Evolutionary conservation across 2,888 invertebrate genomes (phyloP).

Genomic region (Sylvicola cinctus): DNA sequence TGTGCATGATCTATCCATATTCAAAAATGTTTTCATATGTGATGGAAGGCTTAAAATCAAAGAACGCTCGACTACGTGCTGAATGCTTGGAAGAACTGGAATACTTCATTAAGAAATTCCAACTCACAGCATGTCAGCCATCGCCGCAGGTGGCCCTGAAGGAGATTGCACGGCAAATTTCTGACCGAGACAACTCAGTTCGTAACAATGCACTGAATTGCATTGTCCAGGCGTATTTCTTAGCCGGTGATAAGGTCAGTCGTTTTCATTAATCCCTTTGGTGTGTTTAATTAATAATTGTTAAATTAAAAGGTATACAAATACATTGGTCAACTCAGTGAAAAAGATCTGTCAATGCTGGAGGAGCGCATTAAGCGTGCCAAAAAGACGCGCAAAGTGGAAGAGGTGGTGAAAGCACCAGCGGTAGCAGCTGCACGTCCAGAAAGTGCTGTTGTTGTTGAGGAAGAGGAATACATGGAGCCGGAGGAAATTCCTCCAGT

Average conservation of each 20-base stretch:
- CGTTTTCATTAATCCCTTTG: too few relatives aligned
- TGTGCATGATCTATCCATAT: conserved; percentile 70
- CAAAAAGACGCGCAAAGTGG: conserved; percentile 37
- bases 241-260: conserved; percentile 67
- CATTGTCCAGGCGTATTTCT: conserved; percentile 71
- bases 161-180: conserved; percentile 85
- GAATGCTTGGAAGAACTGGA: conserved; percentile 90
- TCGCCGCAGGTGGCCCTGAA: conserved; percentile 52
- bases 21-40: conserved; percentile 75
- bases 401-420: conserved; percentile 24
- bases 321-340: conserved; percentile 77
- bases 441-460: conserved; percentile 22
- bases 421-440: conserved; percentile 18
- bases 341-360: conserved; percentile 83
- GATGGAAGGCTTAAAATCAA: conserved; percentile 90
- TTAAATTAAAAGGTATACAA: conserved; percentile 51
- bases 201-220: conserved; percentile 91
- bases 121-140: conserved; percentile 65
- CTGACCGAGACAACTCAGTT: conserved; percentile 89
- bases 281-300: neutral
- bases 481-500: conserved; percentile 17
- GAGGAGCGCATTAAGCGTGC: conserved; percentile 93
- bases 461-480: conserved; percentile 16
- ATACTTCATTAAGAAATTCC: conserved; percentile 65
- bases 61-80: conserved; percentile 89